Conservation (phyloP, 2,797 vertebrate species). For the Malacoraja senta region DNA sequence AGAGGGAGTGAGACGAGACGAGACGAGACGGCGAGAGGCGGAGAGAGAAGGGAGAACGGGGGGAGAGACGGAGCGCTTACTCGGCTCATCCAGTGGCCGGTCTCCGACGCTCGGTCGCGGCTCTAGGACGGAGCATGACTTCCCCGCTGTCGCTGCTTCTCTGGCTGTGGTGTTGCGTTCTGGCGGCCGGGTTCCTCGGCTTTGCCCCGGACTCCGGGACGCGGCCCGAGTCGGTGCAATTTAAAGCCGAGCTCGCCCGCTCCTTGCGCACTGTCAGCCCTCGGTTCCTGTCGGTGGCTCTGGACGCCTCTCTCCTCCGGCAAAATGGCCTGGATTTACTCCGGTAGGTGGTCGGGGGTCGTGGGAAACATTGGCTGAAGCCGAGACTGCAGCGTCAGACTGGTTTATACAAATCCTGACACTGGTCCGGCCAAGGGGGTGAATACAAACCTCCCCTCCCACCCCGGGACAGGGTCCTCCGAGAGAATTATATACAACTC, state of each 20-base stretch:
- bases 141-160: background rate
- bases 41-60: too few species aligned
- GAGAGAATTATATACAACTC: too few species aligned
- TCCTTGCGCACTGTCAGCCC: constrained; percentile 12
- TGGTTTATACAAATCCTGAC: too few species aligned
- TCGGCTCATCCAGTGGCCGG: too few species aligned
- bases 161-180: background rate
- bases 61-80: background rate
- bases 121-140: background rate
- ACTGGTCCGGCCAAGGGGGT: too few species aligned
- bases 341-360: background rate
- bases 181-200: background rate
- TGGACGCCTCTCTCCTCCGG: constrained; percentile 23
- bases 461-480: background rate
- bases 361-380: background rate
- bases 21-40: too few species aligned
- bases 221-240: background rate
- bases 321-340: background rate
- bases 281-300: constrained; percentile 19
- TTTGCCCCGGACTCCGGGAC: background rate
- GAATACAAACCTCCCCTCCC: too few species aligned
- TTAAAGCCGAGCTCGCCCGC: background rate
- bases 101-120: background rate
- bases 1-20: too few species aligned
- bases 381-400: too few species aligned